Evolutionary conservation across 92 coral and sea anemone species (phyloP), one percentile per base, ranked within the genome.

Genomic region (Desmophyllum pertusum): DNA sequence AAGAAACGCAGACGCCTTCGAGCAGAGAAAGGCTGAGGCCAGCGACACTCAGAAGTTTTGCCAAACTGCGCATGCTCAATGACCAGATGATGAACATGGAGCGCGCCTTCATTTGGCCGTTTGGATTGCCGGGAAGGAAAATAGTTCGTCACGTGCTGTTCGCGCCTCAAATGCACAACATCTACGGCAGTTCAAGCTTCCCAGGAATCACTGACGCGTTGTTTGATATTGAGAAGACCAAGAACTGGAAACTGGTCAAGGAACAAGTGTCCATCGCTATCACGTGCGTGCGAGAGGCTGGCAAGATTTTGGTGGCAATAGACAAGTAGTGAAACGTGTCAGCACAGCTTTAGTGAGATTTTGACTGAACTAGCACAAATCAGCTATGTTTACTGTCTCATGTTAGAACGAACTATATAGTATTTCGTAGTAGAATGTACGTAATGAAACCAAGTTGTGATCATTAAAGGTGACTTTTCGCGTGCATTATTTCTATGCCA

Each of bases 51-150:
- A 79, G 19, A 91, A 86, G 77, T n/a, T 93, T 92, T 76, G 81
- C 87, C 21, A 87, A 89, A 84, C 65, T 82, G 51, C 94, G 97
- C 79, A 92, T 89, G 37, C 74, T 95, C 37, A 95, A 95, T 74
- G 98, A 95, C 61, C 98, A 93, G 71, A 80, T 95, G 93, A 87
- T 84, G 78, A 76, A 86, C 30, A 72, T 95, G 41, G 98, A 95
- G 66, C 91, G 92, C 21, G 88, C 93, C 10, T 95, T 95, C 65
- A 83, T 95, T 18, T 89, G 92, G 83, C 89, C 98, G 17, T 85
- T 88, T 63, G 98, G 98, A 17, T 84, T 93, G 61, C 98, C 98
- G 14, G 97, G 97, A 36, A 95, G 98, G 46, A 82, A 81, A 42
- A 71, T 81, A 33, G 59, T 82, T 46, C 94, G 96, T 51, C 98